A percentile compares a stretch with the other conserved stretches of the same genome.
Evolutionary conservation across 2,888 invertebrate species (phyloP).

Genomic region (Drosophila setosimentum): DNA sequence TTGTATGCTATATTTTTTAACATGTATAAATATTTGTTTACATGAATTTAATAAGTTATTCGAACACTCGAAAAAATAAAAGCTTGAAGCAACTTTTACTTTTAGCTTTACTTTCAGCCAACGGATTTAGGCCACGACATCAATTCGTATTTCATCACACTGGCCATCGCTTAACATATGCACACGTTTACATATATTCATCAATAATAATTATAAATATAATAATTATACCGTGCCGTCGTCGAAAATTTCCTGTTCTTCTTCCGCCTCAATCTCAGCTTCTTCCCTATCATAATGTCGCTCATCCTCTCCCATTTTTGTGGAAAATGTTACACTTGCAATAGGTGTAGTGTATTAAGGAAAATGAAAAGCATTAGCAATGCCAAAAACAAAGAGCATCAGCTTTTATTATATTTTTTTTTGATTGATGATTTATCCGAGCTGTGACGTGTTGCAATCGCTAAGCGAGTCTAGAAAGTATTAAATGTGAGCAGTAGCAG

Average conservation of each 20-base stretch:
- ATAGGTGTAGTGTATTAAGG: background rate
- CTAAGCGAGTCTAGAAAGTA: conserved; percentile 75
- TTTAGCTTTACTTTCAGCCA: conserved; percentile 19
- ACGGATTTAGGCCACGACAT: conserved; percentile 72
- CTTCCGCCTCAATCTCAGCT: conserved; percentile 42
- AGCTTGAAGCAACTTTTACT: background rate
- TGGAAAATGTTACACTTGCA: conserved; percentile 5
- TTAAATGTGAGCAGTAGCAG: conserved; percentile 58
- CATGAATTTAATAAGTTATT: background rate
- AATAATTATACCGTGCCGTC: conserved; percentile 64
- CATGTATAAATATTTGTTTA: background rate
- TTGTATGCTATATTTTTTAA: background rate
- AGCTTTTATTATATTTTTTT: conserved; percentile 23
- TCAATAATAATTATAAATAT: background rate
- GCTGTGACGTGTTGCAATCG: conserved; percentile 71
- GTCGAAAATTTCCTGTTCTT: conserved; percentile 73
- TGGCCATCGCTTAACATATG: conserved; percentile 24
- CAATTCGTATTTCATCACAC: conserved; percentile 62
- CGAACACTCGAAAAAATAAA: background rate
- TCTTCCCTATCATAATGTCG: conserved; percentile 16
- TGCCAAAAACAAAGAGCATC: conserved; percentile 8
- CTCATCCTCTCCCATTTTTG: conserved; percentile 57
- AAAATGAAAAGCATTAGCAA: conserved; percentile 7
- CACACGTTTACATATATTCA: background rate
- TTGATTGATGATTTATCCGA: conserved; percentile 32